Percentiles rank a stretch among this genome's conserved stretches.
Conservation (phyloP, 2,113 vertebrate species). For the Alaudala cheleensis region DNA sequence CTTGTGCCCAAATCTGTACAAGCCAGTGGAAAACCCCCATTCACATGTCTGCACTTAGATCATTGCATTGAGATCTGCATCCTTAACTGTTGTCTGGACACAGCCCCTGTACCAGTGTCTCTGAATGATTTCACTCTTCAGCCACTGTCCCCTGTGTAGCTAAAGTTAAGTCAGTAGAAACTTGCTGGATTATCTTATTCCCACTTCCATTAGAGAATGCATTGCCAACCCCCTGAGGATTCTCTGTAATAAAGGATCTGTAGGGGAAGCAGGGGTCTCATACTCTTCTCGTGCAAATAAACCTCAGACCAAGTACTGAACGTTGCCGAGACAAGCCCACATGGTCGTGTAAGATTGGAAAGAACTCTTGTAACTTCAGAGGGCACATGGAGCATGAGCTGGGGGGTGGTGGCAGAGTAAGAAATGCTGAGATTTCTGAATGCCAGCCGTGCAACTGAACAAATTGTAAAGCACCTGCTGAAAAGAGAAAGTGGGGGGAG, state of each 20-base stretch:
- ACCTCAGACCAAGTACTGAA: neutral
- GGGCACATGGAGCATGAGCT: neutral
- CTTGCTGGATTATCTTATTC: neutral
- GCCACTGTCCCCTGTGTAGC: neutral
- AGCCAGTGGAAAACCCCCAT: neutral
- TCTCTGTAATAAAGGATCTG: neutral
- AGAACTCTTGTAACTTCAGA: neutral
- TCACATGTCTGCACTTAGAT: neutral
- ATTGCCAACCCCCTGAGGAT: neutral
- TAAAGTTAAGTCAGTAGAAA: neutral
- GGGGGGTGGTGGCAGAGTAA: neutral
- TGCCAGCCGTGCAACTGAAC: neutral
- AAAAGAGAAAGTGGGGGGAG: neutral
- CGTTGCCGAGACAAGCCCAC: neutral
- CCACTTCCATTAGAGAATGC: neutral
- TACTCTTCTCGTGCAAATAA: neutral
- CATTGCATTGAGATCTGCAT: neutral
- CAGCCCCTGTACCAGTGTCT: neutral
- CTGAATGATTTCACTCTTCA: neutral
- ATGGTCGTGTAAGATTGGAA: fast-evolving
- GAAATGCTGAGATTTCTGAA: neutral
- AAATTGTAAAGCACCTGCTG: neutral
- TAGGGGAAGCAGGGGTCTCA: neutral
- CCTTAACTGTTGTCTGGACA: neutral
- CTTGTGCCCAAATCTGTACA: neutral